A percentile compares a stretch with the other conserved stretches of the same genome.
phyloP scores from a whole-genome alignment of 2,888 invertebrate genomes.

The Caenorhabditis virilis region DNA sequence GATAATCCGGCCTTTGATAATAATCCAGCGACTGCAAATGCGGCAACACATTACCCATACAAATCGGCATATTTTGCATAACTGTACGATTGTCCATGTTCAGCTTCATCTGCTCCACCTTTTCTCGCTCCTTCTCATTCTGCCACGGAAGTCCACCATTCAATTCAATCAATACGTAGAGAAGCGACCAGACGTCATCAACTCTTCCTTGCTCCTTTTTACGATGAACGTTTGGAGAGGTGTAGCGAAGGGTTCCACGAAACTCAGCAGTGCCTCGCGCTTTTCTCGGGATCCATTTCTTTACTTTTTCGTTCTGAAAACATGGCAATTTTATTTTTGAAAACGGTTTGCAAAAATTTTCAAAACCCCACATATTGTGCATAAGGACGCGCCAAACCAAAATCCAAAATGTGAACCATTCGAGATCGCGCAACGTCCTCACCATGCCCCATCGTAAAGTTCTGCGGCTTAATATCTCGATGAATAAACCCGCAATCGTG shows the following conservation, averaged over 20 bases:
- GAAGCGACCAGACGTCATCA: constrained; percentile 42
- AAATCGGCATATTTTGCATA: constrained; percentile 48
- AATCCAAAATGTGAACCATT: constrained; percentile 47
- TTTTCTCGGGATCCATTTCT: constrained; percentile 40
- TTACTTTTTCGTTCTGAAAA: constrained; percentile 17
- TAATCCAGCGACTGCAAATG: constrained; percentile 45
- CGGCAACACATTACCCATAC: constrained; percentile 23
- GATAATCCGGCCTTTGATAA: constrained; percentile 54
- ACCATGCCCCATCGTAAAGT: constrained; percentile 54
- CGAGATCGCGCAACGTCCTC: constrained; percentile 42
- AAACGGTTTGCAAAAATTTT: neutral
- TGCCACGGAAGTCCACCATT: constrained; percentile 72
- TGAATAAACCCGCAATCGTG: constrained; percentile 54
- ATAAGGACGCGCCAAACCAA: constrained; percentile 47
- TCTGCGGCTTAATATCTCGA: constrained; percentile 52
- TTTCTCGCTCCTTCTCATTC: constrained; percentile 37
- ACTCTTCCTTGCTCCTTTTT: constrained; percentile 50
- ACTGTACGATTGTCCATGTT: constrained; percentile 38
- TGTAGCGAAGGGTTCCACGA: constrained; percentile 62
- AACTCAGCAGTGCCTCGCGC: constrained; percentile 60
- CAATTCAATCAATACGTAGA: constrained; percentile 71
- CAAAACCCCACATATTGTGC: constrained; percentile 16
- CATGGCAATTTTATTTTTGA: too few species aligned
- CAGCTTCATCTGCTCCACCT: constrained; percentile 46
- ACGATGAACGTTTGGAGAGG: constrained; percentile 54